phyloP scores from a whole-genome alignment of 2,113 vertebrate genomes.

The Plotosus lineatus region DNA sequence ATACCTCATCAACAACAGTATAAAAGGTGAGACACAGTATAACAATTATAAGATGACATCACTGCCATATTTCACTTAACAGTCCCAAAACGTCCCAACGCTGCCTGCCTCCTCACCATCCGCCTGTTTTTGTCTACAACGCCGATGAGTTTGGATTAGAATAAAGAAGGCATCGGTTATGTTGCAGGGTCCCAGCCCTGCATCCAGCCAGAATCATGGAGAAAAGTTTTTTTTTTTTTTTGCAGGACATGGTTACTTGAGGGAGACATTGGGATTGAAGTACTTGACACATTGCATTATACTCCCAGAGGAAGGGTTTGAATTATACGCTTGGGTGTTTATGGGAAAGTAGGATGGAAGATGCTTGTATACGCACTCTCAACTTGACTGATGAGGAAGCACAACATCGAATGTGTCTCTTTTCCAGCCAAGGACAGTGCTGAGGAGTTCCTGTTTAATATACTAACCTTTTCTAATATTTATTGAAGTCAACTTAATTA shows the following conservation, averaged over 20 bases:
- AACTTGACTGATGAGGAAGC: not conserved
- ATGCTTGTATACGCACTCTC: too few relatives aligned
- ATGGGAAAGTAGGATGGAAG: not conserved
- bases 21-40: not conserved
- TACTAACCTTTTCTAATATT: not conserved
- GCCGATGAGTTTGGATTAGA: constrained; percentile 68
- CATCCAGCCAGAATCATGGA: not conserved
- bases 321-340: not conserved
- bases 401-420: not conserved
- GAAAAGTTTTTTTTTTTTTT: not conserved
- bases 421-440: not conserved
- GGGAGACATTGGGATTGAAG: constrained; percentile 29
- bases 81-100: constrained; percentile 63
- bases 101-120: constrained; percentile 61
- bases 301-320: constrained; percentile 3
- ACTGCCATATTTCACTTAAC: too few relatives aligned
- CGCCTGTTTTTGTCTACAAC: constrained; percentile 69
- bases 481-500: not conserved
- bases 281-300: constrained; percentile 13
- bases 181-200: constrained; percentile 36
- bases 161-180: constrained; percentile 61
- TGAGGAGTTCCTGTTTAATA: not conserved
- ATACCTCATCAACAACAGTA: not conserved
- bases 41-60: constrained; percentile 30
- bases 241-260: constrained; percentile 36